Evolutionary conservation across 2,797 vertebrate genomes (phyloP).

Genomic region (Brotogeris chrysoptera): DNA sequence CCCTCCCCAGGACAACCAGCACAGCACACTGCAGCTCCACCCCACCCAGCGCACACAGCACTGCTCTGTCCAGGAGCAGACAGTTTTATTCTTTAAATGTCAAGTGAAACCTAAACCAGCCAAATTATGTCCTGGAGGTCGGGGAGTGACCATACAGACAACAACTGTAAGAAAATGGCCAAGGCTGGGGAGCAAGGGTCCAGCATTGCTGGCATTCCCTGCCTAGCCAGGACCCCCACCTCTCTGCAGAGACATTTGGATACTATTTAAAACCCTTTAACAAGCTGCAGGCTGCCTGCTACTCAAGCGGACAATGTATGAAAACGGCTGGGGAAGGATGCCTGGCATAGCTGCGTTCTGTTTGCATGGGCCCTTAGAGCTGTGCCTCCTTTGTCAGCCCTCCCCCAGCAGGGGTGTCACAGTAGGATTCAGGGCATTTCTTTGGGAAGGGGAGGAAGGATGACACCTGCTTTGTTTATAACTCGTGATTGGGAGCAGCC

Average conservation of each 20-base stretch:
- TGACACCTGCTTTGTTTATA: conserved; percentile 59
- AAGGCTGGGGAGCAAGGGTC: conserved; percentile 31
- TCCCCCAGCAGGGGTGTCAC: not conserved
- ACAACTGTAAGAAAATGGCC: conserved; percentile 67
- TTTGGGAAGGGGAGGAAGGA: not conserved
- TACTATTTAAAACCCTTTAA: conserved; percentile 76
- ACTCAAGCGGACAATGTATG: conserved; percentile 43
- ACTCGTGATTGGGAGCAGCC: not conserved
- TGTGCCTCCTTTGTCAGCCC: conserved; percentile 26
- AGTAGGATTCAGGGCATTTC: not conserved
- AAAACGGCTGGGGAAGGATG: conserved; percentile 52
- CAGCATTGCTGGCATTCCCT: conserved; percentile 74
- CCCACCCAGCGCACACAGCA: accelerated
- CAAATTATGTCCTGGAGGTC: conserved; percentile 38
- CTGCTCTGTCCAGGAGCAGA: not conserved
- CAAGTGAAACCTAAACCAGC: conserved; percentile 61
- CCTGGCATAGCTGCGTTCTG: conserved; percentile 48
- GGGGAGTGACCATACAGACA: conserved; percentile 9
- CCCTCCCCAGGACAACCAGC: not conserved
- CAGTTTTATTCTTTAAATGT: conserved; percentile 64
- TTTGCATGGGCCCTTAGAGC: not conserved
- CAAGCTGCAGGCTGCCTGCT: conserved; percentile 66
- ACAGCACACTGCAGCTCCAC: not conserved
- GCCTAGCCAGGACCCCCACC: conserved; percentile 31
- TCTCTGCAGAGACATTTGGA: conserved; percentile 63